Conservation (phyloP, 1,140 invertebrate genomes). For the Tribolium madens region DNA sequence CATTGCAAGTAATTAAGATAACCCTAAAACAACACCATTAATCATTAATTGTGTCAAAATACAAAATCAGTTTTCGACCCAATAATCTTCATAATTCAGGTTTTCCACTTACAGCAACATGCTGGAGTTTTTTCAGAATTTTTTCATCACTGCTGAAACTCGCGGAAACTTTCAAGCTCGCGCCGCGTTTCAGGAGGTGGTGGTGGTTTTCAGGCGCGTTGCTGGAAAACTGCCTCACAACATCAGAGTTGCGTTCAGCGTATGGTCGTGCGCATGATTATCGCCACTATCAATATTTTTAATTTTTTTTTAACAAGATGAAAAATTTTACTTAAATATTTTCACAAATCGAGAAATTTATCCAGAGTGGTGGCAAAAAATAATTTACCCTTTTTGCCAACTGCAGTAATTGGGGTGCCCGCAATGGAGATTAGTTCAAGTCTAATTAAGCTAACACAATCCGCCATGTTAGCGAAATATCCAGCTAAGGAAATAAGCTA, state of each 20-base stretch:
- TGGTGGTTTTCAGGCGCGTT: conserved; percentile 32
- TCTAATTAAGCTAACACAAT: conserved; percentile 21
- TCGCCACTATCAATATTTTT: conserved; percentile 12
- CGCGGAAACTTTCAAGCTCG: conserved; percentile 28
- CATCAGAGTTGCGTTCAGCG: background rate
- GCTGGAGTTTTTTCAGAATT: background rate
- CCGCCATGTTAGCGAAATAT: background rate
- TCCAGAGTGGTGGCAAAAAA: background rate
- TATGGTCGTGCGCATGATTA: conserved; percentile 32
- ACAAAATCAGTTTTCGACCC: background rate
- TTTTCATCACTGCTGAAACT: background rate
- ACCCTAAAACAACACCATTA: background rate
- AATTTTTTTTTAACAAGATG: background rate
- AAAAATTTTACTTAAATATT: background rate
- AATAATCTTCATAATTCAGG: too few relatives aligned
- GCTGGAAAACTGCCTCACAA: conserved; percentile 25
- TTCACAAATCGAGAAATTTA: background rate
- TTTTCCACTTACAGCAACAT: conserved; percentile 1
- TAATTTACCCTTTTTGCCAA: background rate
- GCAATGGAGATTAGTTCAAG: conserved; percentile 14
- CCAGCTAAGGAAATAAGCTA: background rate
- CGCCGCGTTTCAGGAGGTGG: background rate
- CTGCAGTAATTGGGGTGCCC: background rate
- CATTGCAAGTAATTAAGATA: conserved; percentile 10
- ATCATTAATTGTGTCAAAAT: background rate